Percentiles rank a stretch among this genome's conserved stretches.
Evolutionary conservation across 2,113 vertebrate genomes (phyloP).

Genomic region (Paracanthobrama guichenoti): DNA sequence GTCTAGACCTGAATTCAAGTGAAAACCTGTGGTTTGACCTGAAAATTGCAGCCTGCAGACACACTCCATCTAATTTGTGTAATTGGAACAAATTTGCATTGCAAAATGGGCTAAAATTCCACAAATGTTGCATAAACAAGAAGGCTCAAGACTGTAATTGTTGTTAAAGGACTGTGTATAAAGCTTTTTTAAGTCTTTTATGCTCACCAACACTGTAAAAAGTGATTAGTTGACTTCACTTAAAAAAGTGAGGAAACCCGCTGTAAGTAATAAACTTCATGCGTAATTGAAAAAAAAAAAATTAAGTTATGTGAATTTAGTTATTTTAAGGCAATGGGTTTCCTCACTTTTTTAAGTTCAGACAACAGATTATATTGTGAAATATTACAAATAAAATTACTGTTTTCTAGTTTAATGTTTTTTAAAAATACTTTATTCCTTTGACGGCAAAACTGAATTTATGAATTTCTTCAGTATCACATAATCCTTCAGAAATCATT

Average conservation of each 20-base stretch:
- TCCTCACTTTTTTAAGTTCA: no score
- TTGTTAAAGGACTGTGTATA: not conserved
- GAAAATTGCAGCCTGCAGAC: not conserved
- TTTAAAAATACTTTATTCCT: not conserved
- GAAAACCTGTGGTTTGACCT: not conserved
- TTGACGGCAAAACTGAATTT: not conserved
- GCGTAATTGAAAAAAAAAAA: no score
- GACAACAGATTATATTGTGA: not conserved
- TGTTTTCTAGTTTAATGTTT: not conserved
- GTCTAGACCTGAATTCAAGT: not conserved
- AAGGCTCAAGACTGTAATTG: not conserved
- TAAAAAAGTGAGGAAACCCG: no score
- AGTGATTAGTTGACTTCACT: no score
- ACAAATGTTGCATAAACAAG: not conserved
- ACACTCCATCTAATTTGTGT: not conserved
- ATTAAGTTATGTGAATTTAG: no score
- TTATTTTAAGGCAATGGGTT: no score
- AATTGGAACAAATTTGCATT: not conserved
- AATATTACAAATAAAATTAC: not conserved
- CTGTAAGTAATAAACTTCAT: no score
- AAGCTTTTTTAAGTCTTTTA: not conserved
- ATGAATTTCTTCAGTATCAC: no score
- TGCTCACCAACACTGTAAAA: no score
- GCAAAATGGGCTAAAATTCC: slow-evolving; percentile 4
- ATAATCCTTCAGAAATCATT: not conserved